Base-by-base conservation (phyloP, 2,113 vertebrate genomes). In the Silurus meridionalis region DNA sequence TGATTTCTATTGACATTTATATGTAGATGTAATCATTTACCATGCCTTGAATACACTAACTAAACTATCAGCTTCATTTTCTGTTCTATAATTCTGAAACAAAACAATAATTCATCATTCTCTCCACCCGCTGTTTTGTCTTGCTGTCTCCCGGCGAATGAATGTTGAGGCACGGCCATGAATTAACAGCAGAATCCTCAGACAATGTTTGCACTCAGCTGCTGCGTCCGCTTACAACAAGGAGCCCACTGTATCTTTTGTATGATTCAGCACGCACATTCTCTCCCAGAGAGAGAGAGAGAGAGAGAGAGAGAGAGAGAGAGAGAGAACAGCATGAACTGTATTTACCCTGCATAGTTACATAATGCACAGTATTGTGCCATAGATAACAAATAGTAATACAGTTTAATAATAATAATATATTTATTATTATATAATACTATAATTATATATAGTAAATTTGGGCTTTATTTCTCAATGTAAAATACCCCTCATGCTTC, bases 241-340 rank as follows among this genome's bases (percentile, higher is more conserved):
- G 83, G 85, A 81, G 81, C 53, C 85, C 72, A 84, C 82, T 92
- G 89, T 90, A 84, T 80, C 66, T 82, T 83, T 75, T 85, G 86
- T 90, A 80, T 90, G 91, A 91, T 89, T 90, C 89, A 91, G 89
- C 88, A 91, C 80, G 85, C 81, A 83, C 71, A 85, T 87, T 88
- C 83, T 86, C 83, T 82, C 81, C 2, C 21, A 14, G 21, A 14
- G 23, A 77, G 10, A 53, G 11, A 55, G 11, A 55, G 50, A 77
- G 10, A 55, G 52, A 77, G 78, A 60, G 78, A 23, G 55, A 60
- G 23, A 28, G 23, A 60, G 25, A 37, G 53, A 79, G 53, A 85
- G 87, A 89, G 77, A 58, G 83, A 66, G 84, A 87, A 79, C 86
- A 79, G 63, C 58, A 87, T 85, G 85, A 87, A 83, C 89, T 90